A percentile compares a stretch with the other conserved stretches of the same genome.
Conservation (phyloP, 2,797 vertebrate species). For the Synanceia verrucosa region DNA sequence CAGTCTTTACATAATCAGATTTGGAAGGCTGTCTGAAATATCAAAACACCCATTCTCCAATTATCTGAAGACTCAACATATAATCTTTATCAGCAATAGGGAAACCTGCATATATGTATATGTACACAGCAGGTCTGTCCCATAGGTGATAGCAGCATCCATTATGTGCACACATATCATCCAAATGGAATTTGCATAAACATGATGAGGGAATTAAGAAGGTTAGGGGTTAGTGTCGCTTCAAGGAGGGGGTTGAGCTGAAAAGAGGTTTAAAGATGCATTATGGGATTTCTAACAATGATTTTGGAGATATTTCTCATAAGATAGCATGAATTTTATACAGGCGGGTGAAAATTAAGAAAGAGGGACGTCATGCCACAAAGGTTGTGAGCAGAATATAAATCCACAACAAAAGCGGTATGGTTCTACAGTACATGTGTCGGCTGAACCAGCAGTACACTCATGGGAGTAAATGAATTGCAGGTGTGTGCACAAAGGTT, state of each 20-base stretch:
- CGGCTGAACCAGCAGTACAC: conserved; percentile 43
- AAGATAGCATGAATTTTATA: conserved; percentile 25
- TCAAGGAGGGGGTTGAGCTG: conserved; percentile 27
- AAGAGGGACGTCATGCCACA: conserved; percentile 17
- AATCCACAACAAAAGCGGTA: conserved; percentile 22
- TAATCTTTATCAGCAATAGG: conserved; percentile 47
- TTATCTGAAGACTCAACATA: conserved; percentile 36
- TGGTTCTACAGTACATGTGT: conserved; percentile 35
- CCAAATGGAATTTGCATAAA: conserved; percentile 73
- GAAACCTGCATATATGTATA: conserved; percentile 30
- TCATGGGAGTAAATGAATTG: conserved; percentile 47
- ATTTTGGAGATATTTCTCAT: conserved; percentile 39
- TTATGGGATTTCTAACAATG: conserved; percentile 52
- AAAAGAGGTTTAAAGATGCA: conserved; percentile 53
- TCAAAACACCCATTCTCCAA: conserved; percentile 24
- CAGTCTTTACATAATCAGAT: conserved; percentile 57
- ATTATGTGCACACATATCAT: conserved; percentile 60
- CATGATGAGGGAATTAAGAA: conserved; percentile 66
- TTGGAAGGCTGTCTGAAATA: conserved; percentile 36
- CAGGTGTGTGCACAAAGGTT: conserved; percentile 34
- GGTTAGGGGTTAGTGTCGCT: conserved; percentile 47
- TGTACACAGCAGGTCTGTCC: conserved; percentile 39
- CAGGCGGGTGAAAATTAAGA: background rate
- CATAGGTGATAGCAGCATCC: conserved; percentile 59
- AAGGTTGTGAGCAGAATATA: conserved; percentile 39